A percentile compares a stretch with the other conserved stretches of the same genome.
These are phyloP conservation scores for Discoglossus pictus DNA, from an alignment of 2,797 vertebrate genomes.

Conservation along the genomic window DNA sequence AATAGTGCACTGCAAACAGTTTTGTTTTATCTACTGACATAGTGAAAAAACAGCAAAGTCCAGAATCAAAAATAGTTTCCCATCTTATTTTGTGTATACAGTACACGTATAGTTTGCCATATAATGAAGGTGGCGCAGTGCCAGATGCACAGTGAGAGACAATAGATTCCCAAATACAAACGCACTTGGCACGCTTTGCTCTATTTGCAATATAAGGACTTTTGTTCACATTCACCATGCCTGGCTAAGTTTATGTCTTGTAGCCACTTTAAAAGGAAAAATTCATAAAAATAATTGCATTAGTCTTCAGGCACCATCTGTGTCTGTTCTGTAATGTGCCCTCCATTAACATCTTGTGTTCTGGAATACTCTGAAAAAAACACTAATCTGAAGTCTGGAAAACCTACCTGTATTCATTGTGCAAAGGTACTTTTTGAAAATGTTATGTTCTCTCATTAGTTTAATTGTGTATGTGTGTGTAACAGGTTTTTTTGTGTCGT, in stretches of 20 bases:
- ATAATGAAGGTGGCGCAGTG: conserved; percentile 15
- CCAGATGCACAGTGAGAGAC: conserved; percentile 12
- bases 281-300: conserved; percentile 7
- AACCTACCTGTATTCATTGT: no score
- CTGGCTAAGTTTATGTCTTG: conserved; percentile 32
- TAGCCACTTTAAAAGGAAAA: conserved; percentile 15
- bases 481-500: no score
- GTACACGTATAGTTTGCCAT: neutral
- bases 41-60: no score
- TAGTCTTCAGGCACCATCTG: conserved; percentile 21
- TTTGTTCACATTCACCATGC: conserved; percentile 10
- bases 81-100: neutral
- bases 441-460: no score
- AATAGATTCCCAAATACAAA: conserved; percentile 23
- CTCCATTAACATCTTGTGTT: conserved; percentile 1
- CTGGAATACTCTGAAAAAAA: no score
- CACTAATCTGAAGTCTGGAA: no score
- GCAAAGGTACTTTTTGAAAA: no score
- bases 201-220: conserved; percentile 34
- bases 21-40: no score
- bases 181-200: conserved; percentile 17
- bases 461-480: no score
- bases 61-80: no score
- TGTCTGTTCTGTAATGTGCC: neutral
- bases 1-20: no score